Evolutionary conservation across 1,140 invertebrate genomes (phyloP).

Genomic region (Drosophila kohkoa): DNA sequence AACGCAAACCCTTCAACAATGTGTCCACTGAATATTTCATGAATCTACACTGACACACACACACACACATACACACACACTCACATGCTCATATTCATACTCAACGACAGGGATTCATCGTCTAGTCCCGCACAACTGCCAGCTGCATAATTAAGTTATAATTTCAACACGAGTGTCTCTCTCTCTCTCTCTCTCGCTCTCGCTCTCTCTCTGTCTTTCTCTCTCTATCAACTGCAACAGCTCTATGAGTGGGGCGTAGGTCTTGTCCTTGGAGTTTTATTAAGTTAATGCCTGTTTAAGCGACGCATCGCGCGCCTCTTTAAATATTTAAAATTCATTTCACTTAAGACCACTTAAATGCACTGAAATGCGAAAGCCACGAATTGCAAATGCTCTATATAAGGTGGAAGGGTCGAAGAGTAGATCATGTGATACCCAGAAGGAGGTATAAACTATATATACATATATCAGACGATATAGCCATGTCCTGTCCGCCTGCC

Average conservation of each 20-base stretch:
- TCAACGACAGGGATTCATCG: constrained; percentile 3
- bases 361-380: constrained; percentile 19
- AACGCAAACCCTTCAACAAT: constrained; percentile 1
- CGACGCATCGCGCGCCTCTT: constrained; percentile 58
- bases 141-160: constrained; percentile 75
- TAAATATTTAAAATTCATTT: constrained; percentile 79
- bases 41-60: not conserved
- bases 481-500: too few species aligned
- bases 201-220: not conserved
- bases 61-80: constrained; percentile 9
- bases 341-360: constrained; percentile 46
- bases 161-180: constrained; percentile 49
- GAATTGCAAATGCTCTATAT: not conserved
- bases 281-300: constrained; percentile 77
- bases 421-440: too few species aligned
- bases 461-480: too few species aligned
- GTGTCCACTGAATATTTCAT: constrained; percentile 11
- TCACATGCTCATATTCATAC: not conserved
- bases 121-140: constrained; percentile 9
- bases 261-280: constrained; percentile 74
- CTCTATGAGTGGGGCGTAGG: constrained; percentile 5
- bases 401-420: not conserved
- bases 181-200: not conserved
- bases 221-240: not conserved
- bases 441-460: too few species aligned